Base-by-base conservation (phyloP, 2,797 vertebrate genomes). In the Macropus fuliginosus region DNA sequence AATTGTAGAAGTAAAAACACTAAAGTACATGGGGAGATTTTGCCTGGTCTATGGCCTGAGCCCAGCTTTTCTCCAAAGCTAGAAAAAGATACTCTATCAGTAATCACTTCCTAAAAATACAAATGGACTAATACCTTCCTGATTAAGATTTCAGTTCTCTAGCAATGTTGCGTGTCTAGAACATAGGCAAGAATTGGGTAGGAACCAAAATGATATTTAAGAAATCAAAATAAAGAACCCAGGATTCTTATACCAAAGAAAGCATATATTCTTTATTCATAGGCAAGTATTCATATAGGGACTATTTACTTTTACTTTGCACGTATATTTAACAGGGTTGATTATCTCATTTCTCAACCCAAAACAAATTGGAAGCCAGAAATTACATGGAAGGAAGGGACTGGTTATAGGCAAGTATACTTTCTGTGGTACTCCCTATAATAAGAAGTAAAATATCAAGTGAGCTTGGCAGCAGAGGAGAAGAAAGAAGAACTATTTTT, bases 201-300 rank as follows among this genome's bases (percentile, higher is more conserved):
- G 31, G 57, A 57, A 90, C 13, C 54, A 54, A 93, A 24, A 92
- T 57, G 59, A 50, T 56, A 90, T 97, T 94, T 91, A 62, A 95
- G 52, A 95, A 55, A 11, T 34, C 93, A 93, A 95, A 95, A 91
- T 97, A 57, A 28, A 57, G 28, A 28, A 55, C 29, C 62, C 54
- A 96, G 92, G 91, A 95, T 40, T 66, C 21, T 87, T 87, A 9
- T 62, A 91, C 24, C 31, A 46, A 87, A 87, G 50, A 59, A 92
- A 94, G 90, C 18, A 40, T 10, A 13, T 94, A 54, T 27, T 91
- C 5, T 91, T 94, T 93, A 94, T 91, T 97, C 46, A 87, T 66
- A 90, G 16, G 55, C 90, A 93, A 57, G 10, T 1, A 11, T 55
- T 93, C 18, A 40, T n/a, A 27, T 52, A 91, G 57, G 92, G n/a